Percentiles rank a stretch among this genome's conserved stretches.
Conservation (phyloP, 2,797 vertebrate species). For the Octomys mimax region DNA sequence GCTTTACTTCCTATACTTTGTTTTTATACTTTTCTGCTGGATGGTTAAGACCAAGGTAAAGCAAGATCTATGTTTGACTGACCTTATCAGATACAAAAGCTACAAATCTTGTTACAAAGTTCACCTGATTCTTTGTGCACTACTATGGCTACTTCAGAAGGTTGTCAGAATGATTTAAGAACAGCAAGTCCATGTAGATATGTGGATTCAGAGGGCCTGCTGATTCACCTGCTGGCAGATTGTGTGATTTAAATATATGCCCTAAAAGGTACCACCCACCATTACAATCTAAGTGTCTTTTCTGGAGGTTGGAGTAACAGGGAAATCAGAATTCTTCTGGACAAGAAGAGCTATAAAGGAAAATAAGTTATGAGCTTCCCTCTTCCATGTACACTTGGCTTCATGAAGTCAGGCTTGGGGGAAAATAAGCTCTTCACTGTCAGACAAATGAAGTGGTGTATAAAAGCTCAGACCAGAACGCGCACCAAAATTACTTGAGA, state of each 20-base stretch:
- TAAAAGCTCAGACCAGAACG: neutral
- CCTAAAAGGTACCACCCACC: neutral
- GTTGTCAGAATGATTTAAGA: slow-evolving; percentile 14
- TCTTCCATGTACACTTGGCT: neutral
- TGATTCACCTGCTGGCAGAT: neutral
- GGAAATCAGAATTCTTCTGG: neutral
- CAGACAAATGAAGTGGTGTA: neutral
- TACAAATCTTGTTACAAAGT: neutral
- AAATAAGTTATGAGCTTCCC: slow-evolving; percentile 14
- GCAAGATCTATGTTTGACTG: too few species aligned
- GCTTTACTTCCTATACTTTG: too few species aligned
- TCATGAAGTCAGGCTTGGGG: neutral
- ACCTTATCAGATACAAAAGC: too few species aligned
- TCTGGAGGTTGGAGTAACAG: neutral
- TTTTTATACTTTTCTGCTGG: too few species aligned
- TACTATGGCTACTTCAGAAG: neutral
- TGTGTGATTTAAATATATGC: neutral
- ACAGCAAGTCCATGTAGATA: neutral
- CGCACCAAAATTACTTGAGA: neutral
- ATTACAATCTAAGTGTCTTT: neutral
- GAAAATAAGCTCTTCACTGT: neutral
- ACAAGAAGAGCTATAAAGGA: neutral
- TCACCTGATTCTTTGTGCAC: neutral
- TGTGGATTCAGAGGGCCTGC: neutral
- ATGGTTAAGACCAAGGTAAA: too few species aligned